Base-by-base conservation (phyloP, 2,113 vertebrate species). In the Peromyscus maniculatus region DNA sequence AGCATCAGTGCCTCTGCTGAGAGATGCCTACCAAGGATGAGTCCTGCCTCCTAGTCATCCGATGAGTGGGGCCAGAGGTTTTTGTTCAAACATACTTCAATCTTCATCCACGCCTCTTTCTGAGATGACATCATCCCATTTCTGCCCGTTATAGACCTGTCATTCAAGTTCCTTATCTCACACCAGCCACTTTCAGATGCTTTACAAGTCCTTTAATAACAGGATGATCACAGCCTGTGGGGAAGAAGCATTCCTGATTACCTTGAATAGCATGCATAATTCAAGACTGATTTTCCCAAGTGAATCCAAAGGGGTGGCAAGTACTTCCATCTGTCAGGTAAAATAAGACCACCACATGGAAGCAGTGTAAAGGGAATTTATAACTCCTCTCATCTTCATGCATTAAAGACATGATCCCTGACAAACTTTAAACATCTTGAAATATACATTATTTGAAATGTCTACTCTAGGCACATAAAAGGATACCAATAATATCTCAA, bases 391-490 rank as follows among this genome's bases (percentile, higher is more conserved):
- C 24, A 75, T 71, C 87, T 89, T 91, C n/a, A 52, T 84, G 74
- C 49, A 49, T 17, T 87, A 89, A 93, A 74, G 71, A 91, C 0
- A 15, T 79, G 75, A 86, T 77, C 91, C 39, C 12, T 91, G 78
- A 79, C 64, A 90, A 74, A 69, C 82, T 57, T 88, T 90, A 95
- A 91, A 66, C 9, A 43, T 64, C 97, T 93, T 75, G 8, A 96
- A 59, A 91, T 71, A 9, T 28, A 77, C 3, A 19, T 87, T 93
- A 91, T 64, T 90, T 87, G 36, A 97, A 95, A 94, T 24, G 36
- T 74, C 74, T 93, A 74, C 19, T 94, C 46, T 15, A 75, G 57
- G 10, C 83, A 19, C 22, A 43, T 71, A 36, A 92, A 88, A 79
- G 19, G 55, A 93, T 2, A 84, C 62, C 21, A 93, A 57, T 43